A percentile compares a stretch with the other conserved stretches of the same genome.
phyloP scores from a whole-genome alignment of 2,797 vertebrate genomes.

The Neosilurus mollespiculum region DNA sequence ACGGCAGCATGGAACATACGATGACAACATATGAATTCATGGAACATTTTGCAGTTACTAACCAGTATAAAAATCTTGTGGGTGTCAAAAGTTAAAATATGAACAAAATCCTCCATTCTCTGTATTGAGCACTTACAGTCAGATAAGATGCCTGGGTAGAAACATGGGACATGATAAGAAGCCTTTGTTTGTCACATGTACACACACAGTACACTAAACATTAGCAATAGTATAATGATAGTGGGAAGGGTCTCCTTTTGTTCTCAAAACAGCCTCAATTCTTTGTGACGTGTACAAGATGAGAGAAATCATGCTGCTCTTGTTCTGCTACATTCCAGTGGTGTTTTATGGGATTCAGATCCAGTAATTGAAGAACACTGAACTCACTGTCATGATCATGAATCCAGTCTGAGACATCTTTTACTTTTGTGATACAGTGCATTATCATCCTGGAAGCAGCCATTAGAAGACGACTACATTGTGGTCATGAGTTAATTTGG shows the following conservation, averaged over 20 bases:
- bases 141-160: background rate
- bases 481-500: too few species aligned
- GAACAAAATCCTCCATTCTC: background rate
- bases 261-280: background rate
- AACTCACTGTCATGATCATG: too few species aligned
- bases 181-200: background rate
- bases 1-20: too few species aligned
- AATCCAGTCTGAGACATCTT: too few species aligned
- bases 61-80: background rate
- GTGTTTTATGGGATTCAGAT: too few species aligned
- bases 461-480: too few species aligned
- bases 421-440: too few species aligned
- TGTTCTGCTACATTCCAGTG: too few species aligned
- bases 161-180: background rate
- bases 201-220: background rate
- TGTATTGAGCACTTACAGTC: background rate
- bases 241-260: background rate
- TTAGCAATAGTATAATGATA: background rate
- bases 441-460: too few species aligned
- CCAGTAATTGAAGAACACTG: too few species aligned
- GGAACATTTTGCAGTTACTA: background rate
- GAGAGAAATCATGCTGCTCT: too few species aligned
- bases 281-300: background rate
- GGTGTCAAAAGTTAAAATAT: background rate
- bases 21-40: background rate